Percentiles rank a stretch among this genome's conserved stretches.
phyloP scores from a whole-genome alignment of 92 coral and sea anemone genomes.

The Isaurus tuberculatus region DNA sequence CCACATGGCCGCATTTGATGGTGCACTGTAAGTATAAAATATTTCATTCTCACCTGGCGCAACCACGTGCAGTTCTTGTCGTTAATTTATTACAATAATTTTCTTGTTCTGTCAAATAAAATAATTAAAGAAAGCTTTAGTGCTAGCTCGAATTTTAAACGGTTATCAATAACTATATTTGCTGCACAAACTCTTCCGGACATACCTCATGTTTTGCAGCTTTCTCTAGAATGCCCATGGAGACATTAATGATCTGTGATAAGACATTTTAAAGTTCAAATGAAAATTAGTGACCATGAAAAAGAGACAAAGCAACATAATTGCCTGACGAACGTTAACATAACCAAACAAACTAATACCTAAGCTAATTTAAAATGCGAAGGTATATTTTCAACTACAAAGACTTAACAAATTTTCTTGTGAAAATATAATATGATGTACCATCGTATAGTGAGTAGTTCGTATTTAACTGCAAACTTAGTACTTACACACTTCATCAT shows the following conservation, averaged over 20 bases:
- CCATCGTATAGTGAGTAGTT: too few species aligned
- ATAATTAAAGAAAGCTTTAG: background rate
- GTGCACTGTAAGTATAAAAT: background rate
- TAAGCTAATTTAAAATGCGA: background rate
- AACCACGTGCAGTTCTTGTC: background rate
- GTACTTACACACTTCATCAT: too few species aligned
- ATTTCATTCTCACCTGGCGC: background rate
- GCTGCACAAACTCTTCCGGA: background rate
- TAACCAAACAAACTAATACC: too few species aligned
- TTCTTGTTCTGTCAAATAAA: background rate
- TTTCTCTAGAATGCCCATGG: background rate
- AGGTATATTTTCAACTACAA: background rate
- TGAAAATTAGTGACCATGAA: background rate
- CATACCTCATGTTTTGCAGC: slow-evolving; percentile 2
- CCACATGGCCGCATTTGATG: background rate
- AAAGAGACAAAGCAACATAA: background rate
- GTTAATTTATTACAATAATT: background rate
- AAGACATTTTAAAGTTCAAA: slow-evolving; percentile 1
- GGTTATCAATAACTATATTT: background rate
- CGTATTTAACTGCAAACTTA: too few species aligned
- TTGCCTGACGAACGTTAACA: background rate
- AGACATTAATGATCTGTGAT: slow-evolving; percentile 1
- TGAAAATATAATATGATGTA: too few species aligned
- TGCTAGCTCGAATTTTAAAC: background rate
- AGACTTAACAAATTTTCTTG: background rate